Evolutionary conservation across 1,140 invertebrate genomes (phyloP), one percentile per base, ranked within the genome.

Genomic region (Gyrodactylus salaris): DNA sequence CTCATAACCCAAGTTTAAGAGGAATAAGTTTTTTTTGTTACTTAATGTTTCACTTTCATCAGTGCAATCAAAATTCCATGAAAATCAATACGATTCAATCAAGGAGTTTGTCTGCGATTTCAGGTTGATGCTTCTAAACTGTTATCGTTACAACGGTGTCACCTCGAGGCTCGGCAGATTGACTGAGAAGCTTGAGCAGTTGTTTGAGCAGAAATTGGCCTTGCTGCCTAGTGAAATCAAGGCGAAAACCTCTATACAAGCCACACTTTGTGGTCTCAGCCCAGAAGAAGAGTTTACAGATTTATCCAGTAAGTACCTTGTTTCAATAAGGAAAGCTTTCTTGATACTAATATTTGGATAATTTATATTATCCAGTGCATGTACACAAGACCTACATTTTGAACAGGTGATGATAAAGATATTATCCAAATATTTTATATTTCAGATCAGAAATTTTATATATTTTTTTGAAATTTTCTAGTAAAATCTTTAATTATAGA

Each of bases 101-200:
- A 69, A 69, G 23, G 72, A 73, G 20, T 73, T 73, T 27, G 26
- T 73, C 2, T 73, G 72, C 21, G 72, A 73, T 73, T 73, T 73
- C 68, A 26, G 72, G 1, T 25, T 73, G 1, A 73, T 73, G 72
- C 26, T 73, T 20, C 26, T 73, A 20, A 73, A 73, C 26, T 73
- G 72, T 26, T 73, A 73, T 69, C 34, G 34, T 23, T 73, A 68
- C 26, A 25, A 25, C 26, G 72, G 72, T 19, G 21, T 21, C 20
- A 26, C 23, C n/a, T 68, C 34, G 22, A 68, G 23, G 26, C 21
- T 73, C 22, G 72, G 72, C 25, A 26, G 26, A 69, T 68, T 73
- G 25, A 34, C 72, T 73, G 26, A 22, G 23, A 73, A 73, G 26
- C 23, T 73, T 19, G 72, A 73, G 21, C 23, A n/a, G 2, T 20